Evolutionary conservation across 2,113 vertebrate genomes (phyloP).

Genomic region (Podarcis raffonei): DNA sequence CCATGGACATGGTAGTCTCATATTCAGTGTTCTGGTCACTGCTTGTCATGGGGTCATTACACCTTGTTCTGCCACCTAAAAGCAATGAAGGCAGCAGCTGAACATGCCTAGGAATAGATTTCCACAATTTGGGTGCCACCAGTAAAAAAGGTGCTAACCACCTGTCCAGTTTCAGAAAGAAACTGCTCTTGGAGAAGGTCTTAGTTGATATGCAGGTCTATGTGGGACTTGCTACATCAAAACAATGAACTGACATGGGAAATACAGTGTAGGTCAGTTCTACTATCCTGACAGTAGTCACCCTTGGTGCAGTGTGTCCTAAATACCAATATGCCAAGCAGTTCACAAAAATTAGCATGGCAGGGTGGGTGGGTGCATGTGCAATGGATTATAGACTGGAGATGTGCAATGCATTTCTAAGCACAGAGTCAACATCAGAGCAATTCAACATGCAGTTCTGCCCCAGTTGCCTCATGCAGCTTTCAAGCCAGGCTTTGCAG

Average conservation of each 20-base stretch:
- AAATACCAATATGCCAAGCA: background rate
- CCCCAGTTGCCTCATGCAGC: background rate
- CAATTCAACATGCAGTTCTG: background rate
- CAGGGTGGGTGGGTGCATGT: no score
- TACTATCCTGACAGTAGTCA: background rate
- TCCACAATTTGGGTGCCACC: no score
- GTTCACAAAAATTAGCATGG: background rate
- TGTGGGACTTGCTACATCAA: background rate
- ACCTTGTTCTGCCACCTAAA: no score
- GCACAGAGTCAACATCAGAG: background rate
- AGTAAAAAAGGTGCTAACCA: no score
- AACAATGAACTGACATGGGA: background rate
- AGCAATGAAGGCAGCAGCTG: no score
- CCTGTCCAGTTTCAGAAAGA: no score
- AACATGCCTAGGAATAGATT: no score
- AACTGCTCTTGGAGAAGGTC: no score
- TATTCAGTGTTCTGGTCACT: no score
- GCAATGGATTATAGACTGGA: background rate
- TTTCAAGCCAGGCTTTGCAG: background rate
- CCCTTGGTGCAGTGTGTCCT: background rate
- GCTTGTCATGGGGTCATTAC: no score
- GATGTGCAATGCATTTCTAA: background rate
- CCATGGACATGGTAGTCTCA: no score
- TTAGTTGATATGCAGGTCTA: background rate
- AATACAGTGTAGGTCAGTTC: background rate